Evolutionary conservation across 2,888 invertebrate species (phyloP).

Genomic region (Auanema sp.): DNA sequence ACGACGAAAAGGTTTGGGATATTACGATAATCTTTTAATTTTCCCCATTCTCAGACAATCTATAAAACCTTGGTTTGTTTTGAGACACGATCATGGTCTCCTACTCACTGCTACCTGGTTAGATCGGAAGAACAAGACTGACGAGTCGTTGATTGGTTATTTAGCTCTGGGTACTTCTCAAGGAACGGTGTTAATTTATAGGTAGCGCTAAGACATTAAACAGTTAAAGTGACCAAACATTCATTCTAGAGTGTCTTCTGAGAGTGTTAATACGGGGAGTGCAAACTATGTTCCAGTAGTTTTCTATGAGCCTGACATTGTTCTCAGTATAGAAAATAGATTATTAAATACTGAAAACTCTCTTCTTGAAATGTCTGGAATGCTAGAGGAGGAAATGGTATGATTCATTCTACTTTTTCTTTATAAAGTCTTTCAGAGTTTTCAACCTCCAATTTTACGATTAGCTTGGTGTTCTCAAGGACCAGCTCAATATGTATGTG

Average conservation of each 20-base stretch:
- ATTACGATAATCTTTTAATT: background rate
- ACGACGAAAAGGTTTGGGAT: background rate
- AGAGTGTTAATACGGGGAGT: too few species aligned
- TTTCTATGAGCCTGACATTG: too few species aligned
- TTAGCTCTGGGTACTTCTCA: constrained; percentile 26
- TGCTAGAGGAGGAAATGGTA: too few species aligned
- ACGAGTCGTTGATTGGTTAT: constrained; percentile 23
- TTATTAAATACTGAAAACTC: too few species aligned
- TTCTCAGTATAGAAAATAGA: too few species aligned
- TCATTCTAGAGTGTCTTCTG: too few species aligned
- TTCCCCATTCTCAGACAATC: background rate
- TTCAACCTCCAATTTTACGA: constrained; percentile 16
- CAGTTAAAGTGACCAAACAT: too few species aligned
- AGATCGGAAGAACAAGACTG: constrained; percentile 16
- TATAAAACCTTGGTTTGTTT: constrained; percentile 11
- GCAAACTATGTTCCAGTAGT: too few species aligned
- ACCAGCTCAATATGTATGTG: constrained; percentile 23
- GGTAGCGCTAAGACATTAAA: background rate
- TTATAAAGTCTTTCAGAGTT: constrained; percentile 12
- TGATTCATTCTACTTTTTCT: too few species aligned
- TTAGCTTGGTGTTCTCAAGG: constrained; percentile 25
- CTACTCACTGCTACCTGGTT: constrained; percentile 30
- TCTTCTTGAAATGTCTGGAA: too few species aligned
- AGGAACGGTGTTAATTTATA: constrained; percentile 37
- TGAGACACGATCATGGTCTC: constrained; percentile 16